phyloP scores from a whole-genome alignment of 2,113 vertebrate genomes.

The Ophthalmolycus amberensis region DNA sequence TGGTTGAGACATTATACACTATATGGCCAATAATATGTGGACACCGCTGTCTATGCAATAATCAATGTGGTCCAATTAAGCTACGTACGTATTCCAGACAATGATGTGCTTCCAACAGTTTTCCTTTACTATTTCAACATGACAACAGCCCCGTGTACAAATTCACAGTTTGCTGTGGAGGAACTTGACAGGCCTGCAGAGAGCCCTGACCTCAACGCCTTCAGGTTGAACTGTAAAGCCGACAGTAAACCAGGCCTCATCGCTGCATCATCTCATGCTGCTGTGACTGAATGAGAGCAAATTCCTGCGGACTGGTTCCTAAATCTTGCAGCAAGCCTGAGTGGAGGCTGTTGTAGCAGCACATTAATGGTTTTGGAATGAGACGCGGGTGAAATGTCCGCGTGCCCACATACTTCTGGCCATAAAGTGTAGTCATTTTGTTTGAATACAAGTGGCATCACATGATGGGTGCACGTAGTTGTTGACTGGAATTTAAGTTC shows the following conservation, averaged over 20 bases:
- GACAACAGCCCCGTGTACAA: neutral
- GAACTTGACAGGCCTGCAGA: neutral
- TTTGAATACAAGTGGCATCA: neutral
- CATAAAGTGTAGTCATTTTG: slow-evolving; percentile 10
- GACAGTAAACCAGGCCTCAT: neutral
- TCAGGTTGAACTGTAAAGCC: neutral
- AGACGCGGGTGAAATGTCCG: neutral
- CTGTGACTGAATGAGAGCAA: neutral
- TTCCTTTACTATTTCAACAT: neutral
- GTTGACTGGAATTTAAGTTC: slow-evolving; percentile 25
- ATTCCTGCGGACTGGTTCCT: neutral
- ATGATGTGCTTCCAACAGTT: neutral
- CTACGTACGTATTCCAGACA: neutral
- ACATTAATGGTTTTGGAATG: slow-evolving; percentile 6
- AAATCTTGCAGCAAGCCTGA: slow-evolving; percentile 3
- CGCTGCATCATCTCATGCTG: neutral
- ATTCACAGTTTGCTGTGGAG: neutral
- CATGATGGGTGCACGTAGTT: neutral
- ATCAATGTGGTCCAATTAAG: neutral
- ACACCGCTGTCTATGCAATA: neutral
- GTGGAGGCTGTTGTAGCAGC: neutral
- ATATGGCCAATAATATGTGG: slow-evolving; percentile 27
- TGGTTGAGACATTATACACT: neutral
- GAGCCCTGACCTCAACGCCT: neutral
- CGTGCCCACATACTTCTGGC: slow-evolving; percentile 25